Percentiles rank a stretch among this genome's conserved stretches.
Conservation (phyloP, 1,140 invertebrate genomes). For the Zaprionus vittiger region DNA sequence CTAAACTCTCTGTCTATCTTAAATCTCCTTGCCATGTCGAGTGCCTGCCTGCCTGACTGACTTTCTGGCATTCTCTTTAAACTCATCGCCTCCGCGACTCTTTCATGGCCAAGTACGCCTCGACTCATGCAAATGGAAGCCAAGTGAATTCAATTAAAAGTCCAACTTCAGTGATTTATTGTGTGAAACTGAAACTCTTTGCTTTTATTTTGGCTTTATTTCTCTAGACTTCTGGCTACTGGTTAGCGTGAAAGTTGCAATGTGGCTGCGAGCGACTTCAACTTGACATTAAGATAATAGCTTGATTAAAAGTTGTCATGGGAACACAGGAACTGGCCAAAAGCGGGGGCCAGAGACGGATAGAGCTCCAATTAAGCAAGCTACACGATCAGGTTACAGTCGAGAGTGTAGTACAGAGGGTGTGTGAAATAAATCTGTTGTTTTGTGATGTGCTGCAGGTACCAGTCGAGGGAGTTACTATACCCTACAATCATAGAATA, state of each 20-base stretch:
- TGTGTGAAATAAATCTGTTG: too few species aligned
- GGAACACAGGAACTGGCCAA: slow-evolving; percentile 31
- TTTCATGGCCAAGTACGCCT: slow-evolving; percentile 60
- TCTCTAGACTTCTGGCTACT: slow-evolving; percentile 33
- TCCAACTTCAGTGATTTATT: slow-evolving; percentile 66
- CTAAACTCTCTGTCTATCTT: slow-evolving; percentile 4
- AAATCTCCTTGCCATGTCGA: not conserved
- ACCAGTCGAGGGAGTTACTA: too few species aligned
- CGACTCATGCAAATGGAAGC: slow-evolving; percentile 58
- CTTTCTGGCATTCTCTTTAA: not conserved
- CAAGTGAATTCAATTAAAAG: slow-evolving; percentile 71
- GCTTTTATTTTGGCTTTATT: slow-evolving; percentile 30
- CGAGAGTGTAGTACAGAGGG: too few species aligned
- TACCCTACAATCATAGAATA: too few species aligned
- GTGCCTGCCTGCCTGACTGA: not conserved
- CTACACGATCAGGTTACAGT: slow-evolving; percentile 31
- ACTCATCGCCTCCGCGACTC: not conserved
- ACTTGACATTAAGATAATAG: slow-evolving; percentile 72
- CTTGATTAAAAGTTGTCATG: slow-evolving; percentile 81
- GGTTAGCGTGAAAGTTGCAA: slow-evolving; percentile 60
- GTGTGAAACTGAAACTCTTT: slow-evolving; percentile 73
- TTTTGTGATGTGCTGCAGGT: too few species aligned
- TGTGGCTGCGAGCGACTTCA: slow-evolving; percentile 28
- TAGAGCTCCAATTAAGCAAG: slow-evolving; percentile 67
- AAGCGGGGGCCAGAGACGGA: slow-evolving; percentile 26